Base-by-base conservation (phyloP, 2,888 invertebrate species). In the Harmothoe impar region DNA sequence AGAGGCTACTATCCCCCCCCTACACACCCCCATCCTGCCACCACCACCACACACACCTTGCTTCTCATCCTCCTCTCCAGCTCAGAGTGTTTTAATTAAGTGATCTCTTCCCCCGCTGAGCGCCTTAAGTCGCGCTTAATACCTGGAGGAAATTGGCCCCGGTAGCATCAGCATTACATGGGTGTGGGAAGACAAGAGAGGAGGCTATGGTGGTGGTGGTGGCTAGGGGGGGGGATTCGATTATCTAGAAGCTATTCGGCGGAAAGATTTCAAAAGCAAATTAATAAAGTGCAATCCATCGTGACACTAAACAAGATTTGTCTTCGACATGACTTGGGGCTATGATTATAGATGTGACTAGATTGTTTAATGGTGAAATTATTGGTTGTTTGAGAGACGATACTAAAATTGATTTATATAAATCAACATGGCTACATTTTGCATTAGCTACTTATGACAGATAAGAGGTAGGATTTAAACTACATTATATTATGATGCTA, bases 271-370 rank as follows among this genome's bases (percentile, higher is more conserved):
- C 72, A 72, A 72, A 62, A 29, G 72, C 62, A 62, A 81, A 81
- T 81, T 81, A 81, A 81, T 81, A 81, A 35, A 43, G 81, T 35
- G 81, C 43, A 43, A 81, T 43, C 81, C 20, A 81, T 81, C 43
- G 7, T 23, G 35, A 23, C 35, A 12, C 35, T 23, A 81, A 81
- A 81, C 3, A 33, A 23, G 43, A 81, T 81, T 81, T 33, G 81
- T 35, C n/a, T 3, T 17, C 43, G n/a, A 23, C 23, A 43, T 43
- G 43, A 35, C 81, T 33, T 43, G 81, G 20, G 81, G 81, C 35
- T 20, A 23, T 12, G 35, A 31, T 77, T 77, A 77, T 5, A 77
- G 77, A 43, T 31, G 77, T 77, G 77, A 3, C 43, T 43, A 3
- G 10, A 10, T 10, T 43, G 43, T 43, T 43, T 43, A 43, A 43